Evolutionary conservation across 2,888 invertebrate species (phyloP), one percentile per base, ranked within the genome.

Genomic region (Acleris sparsana): DNA sequence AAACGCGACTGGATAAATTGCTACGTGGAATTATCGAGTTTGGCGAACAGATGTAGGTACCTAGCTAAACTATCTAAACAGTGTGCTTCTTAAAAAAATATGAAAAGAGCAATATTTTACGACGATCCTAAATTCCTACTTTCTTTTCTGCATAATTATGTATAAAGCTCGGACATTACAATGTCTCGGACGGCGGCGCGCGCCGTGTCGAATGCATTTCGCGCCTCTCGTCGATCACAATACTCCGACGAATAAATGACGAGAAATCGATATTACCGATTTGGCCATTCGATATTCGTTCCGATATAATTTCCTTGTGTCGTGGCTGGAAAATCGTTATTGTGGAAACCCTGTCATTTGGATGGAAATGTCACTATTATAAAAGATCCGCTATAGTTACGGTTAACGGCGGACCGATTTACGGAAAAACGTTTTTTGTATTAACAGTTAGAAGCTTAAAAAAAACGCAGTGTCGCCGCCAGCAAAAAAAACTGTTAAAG

Each of bases 271-370:
- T 84, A 85, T 88, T 84, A 84, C 83, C 80, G 81, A 89, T 90
- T 87, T 84, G 80, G 80, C 82, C 84, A 85, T 86, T 83, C 82
- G 77, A 80, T 80, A 89, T 89, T 89, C 89, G 89, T 87, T 89
- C 88, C 88, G 84, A 88, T 88, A 86, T 86, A 83, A 90, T 91
- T 87, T 86, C 73, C 79, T 74, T 70, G 68, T 74, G 76, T 84
- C 81, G 82, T 84, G 80, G 79, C 75, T 76, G 81, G 82, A 83
- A 83, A 81, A 85, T 84, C 69, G 77, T 75, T 77, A 78, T 79
- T 70, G 65, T 51, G 56, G 61, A 66, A 66, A 66, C 53, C 48
- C 46, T 17, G 51, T 33, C 3, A 22, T 56, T 56, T 56, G 11
- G 46, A 57, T 20, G 29, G 20, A 60, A 44, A 63, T 43, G 13